Evolutionary conservation across 2,888 invertebrate genomes (phyloP).

Genomic region (Branchipolynoe longqiensis): DNA sequence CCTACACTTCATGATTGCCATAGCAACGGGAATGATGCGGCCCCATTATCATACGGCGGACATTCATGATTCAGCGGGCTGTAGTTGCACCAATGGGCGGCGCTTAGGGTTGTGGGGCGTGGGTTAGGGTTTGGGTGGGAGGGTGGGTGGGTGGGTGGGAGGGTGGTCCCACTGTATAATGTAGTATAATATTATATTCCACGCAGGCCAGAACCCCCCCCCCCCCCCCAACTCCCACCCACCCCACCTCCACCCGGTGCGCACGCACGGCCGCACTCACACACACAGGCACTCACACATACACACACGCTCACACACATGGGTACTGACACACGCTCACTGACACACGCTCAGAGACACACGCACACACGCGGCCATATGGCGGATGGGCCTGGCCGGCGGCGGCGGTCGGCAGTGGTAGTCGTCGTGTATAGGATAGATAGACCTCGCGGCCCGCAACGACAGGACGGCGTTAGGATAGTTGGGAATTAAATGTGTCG

Average conservation of each 20-base stretch:
- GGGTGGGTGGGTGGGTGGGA: neutral
- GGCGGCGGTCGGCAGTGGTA: neutral
- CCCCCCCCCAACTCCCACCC: neutral
- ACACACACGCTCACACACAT: too few relatives aligned
- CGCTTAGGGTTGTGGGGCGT: neutral
- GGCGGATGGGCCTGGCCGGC: too few relatives aligned
- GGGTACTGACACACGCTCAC: too few relatives aligned
- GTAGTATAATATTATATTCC: slow-evolving; percentile 19
- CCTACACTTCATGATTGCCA: slow-evolving; percentile 44
- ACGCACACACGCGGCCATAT: too few relatives aligned
- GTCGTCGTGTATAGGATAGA: too few relatives aligned
- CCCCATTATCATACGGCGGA: slow-evolving; percentile 36
- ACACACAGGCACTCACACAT: neutral
- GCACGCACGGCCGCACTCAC: neutral
- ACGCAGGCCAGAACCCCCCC: neutral
- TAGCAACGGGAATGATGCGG: slow-evolving; percentile 43
- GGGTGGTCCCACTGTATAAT: neutral
- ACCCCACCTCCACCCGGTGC: neutral
- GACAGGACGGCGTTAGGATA: too few relatives aligned
- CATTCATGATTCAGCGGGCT: slow-evolving; percentile 52
- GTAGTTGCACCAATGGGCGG: too few relatives aligned
- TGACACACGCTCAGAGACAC: too few relatives aligned
- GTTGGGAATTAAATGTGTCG: too few relatives aligned
- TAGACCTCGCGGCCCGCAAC: too few relatives aligned
- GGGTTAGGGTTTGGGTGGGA: slow-evolving; percentile 25